Evolutionary conservation across 2,797 vertebrate genomes (phyloP).

Genomic region (Sylvia borin): DNA sequence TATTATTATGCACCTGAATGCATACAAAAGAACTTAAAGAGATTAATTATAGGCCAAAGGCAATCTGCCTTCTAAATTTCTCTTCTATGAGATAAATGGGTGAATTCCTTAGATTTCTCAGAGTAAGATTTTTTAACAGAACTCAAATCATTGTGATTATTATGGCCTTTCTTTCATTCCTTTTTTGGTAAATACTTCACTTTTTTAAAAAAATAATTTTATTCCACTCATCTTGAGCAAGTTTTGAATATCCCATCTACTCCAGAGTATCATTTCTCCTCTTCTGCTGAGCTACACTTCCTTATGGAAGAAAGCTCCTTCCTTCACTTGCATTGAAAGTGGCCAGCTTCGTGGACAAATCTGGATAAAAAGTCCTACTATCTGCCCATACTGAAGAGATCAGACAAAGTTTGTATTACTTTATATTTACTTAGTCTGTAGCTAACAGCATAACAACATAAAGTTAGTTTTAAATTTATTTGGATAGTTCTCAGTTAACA

Average conservation of each 20-base stretch:
- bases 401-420: not conserved
- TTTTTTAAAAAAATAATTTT: not conserved
- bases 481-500: not conserved
- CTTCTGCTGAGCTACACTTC: not conserved
- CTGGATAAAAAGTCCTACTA: not conserved
- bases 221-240: not conserved
- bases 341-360: not conserved
- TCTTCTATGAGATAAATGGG: constrained; percentile 9
- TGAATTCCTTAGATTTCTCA: constrained; percentile 8
- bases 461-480: not conserved
- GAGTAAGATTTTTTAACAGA: not conserved
- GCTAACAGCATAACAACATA: rapidly evolving
- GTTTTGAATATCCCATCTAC: not conserved
- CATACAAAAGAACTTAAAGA: not conserved
- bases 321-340: not conserved
- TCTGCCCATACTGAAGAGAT: not conserved
- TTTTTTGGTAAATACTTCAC: not conserved
- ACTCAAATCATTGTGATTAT: not conserved
- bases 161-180: not conserved
- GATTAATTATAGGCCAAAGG: not conserved
- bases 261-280: not conserved
- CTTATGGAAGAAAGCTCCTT: not conserved
- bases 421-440: not conserved
- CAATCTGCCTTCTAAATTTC: not conserved
- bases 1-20: not conserved